phyloP scores from a whole-genome alignment of 2,797 vertebrate species.

The Neosilurus mollespiculum region DNA sequence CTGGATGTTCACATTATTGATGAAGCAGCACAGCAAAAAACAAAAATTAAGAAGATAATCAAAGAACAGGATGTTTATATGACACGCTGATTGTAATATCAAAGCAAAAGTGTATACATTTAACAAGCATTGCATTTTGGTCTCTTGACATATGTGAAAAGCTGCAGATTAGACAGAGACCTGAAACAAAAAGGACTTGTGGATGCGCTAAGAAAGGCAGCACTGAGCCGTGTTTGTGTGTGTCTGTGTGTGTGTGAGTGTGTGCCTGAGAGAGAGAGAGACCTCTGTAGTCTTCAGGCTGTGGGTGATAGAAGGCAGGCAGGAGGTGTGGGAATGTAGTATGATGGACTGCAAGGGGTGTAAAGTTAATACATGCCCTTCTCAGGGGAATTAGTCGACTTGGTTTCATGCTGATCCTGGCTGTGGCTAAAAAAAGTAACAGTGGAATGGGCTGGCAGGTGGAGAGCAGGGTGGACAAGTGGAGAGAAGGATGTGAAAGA shows the following conservation, averaged over 20 bases:
- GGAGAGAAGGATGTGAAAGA: slow-evolving; percentile 16
- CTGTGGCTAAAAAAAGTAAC: not conserved
- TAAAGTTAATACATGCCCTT: not conserved
- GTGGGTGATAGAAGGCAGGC: not conserved
- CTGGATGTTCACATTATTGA: slow-evolving; percentile 13
- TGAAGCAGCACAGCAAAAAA: slow-evolving; percentile 7
- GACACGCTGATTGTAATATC: slow-evolving; percentile 8
- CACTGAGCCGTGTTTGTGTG: not conserved
- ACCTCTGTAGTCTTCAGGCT: not conserved
- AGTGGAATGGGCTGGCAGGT: not conserved
- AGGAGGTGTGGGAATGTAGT: not conserved
- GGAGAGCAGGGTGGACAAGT: slow-evolving; percentile 9
- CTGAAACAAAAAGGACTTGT: not conserved
- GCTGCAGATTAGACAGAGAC: not conserved
- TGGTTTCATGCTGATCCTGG: not conserved
- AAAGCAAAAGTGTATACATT: slow-evolving; percentile 17
- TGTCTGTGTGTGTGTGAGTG: not conserved
- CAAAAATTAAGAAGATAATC: not conserved
- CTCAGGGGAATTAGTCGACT: not conserved
- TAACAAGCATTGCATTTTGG: not conserved
- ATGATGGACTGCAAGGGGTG: not conserved
- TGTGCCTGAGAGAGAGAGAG: not conserved
- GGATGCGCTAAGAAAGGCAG: not conserved
- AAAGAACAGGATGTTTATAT: slow-evolving; percentile 7
- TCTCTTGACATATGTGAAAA: not conserved